These are phyloP conservation scores for Psittacara wagleri DNA, from an alignment of 2,113 vertebrate species.

Conservation along the genomic window DNA sequence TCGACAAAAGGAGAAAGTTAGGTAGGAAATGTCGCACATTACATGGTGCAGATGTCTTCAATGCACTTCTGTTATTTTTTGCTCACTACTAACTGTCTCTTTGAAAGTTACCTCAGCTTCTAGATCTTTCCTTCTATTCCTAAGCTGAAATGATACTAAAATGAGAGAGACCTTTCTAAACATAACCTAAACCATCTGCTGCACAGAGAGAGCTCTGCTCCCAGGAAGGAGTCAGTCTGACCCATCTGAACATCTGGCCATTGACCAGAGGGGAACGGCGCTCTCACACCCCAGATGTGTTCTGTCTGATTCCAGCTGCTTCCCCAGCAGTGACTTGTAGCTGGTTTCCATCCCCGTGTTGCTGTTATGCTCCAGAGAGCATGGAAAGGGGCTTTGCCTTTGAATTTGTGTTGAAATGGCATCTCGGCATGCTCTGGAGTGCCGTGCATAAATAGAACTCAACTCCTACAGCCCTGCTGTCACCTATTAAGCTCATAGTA, in stretches of 20 bases:
- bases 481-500: not conserved
- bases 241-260: rapidly evolving
- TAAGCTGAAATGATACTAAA: not conserved
- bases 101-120: not conserved
- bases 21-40: not conserved
- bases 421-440: not conserved
- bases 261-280: not conserved
- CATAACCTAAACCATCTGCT: not conserved
- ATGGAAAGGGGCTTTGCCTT: not conserved
- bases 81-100: not conserved
- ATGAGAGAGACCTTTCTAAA: not conserved
- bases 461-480: not conserved
- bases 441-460: rapidly evolving
- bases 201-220: not conserved
- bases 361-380: not conserved
- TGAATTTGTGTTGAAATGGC: not conserved
- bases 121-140: not conserved
- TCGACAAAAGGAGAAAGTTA: not conserved
- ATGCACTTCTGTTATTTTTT: not conserved
- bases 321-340: not conserved
- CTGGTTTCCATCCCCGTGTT: not conserved
- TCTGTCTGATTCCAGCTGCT: not conserved
- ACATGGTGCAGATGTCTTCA: not conserved
- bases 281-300: not conserved
- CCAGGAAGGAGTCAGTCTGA: not conserved